Evolutionary conservation across 2,113 vertebrate species (phyloP), one percentile per base, ranked within the genome.

Genomic region (Pygoscelis antarcticus): DNA sequence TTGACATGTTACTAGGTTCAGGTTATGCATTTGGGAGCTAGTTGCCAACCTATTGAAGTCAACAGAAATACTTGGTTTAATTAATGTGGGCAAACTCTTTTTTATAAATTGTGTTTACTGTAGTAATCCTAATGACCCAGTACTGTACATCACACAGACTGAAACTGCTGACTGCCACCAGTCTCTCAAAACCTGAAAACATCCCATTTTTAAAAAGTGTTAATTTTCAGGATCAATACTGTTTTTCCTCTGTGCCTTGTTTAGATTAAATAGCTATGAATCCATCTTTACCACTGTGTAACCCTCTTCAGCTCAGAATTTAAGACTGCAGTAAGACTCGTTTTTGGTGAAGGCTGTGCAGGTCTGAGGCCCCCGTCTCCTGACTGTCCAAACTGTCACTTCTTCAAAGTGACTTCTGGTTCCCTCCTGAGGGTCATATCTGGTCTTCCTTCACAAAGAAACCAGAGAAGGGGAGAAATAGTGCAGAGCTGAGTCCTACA

Each of bases 361-460:
- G 16, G 25, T 69, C 38, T 49, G n/a, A 46, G 22, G 11, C 3
- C 11, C 32, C 84, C 0, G 0, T 29, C 11, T 58, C 46, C 27
- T 61, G 20, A 13, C 27, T 57, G 27, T 57, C 55, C 34, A 27
- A 72, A 47, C 1, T 64, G 16, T 7, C 13, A 32, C 15, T 62
- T 65, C 36, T 32, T 70, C 61, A 26, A 3, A 46, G 18, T 20
- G 30, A 40, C 18, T 80, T 80, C 46, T 86, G 32, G 10, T 27
- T 89, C 16, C 34, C 20, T 64, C 22, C 51, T 83, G 42, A 51
- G 38, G 9, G 3, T 85, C 26, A 7, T 78, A 30, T 42, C 7
- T 75, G 26, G 2, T 72, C 21, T 83, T 52, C 66, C 17, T 89
- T 84, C 36, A 44, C 36, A 70, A 25, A 47, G 13, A 64, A 89